phyloP scores from a whole-genome alignment of 2,113 vertebrate species.

The Jaculus jaculus region DNA sequence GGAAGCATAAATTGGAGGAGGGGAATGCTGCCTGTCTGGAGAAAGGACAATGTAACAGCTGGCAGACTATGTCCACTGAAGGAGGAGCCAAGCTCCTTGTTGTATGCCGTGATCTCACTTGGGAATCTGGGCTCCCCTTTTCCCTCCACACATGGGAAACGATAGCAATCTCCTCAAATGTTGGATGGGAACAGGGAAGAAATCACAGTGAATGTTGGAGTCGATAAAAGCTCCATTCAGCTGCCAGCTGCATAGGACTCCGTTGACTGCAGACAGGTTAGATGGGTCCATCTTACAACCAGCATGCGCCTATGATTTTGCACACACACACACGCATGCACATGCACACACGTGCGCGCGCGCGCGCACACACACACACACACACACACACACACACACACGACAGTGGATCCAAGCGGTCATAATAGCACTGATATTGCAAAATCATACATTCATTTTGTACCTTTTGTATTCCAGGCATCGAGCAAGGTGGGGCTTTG shows the following conservation, averaged over 20 bases:
- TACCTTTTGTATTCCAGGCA: not conserved
- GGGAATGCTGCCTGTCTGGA: not conserved
- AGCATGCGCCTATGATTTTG: not conserved
- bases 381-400: not conserved
- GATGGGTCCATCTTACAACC: not conserved
- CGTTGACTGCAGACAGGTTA: not conserved
- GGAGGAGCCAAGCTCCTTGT: slow-evolving; percentile 14
- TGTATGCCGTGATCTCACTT: slow-evolving; percentile 13
- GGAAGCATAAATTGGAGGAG: slow-evolving; percentile 59
- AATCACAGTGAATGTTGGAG: not conserved
- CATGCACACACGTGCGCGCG: not conserved
- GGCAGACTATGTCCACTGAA: not conserved
- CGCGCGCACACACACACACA: not conserved
- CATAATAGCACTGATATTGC: not conserved
- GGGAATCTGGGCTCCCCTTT: slow-evolving; percentile 18
- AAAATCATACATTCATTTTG: not conserved
- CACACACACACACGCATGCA: not conserved
- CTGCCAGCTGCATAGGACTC: not conserved
- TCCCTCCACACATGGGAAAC: slow-evolving; percentile 36
- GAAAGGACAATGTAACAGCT: not conserved
- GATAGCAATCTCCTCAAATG: slow-evolving; percentile 61
- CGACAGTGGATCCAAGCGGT: not conserved
- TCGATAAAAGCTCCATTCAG: slow-evolving; percentile 29
- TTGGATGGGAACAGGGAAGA: not conserved
- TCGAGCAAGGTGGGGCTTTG: not conserved